Base-by-base conservation (phyloP, 2,797 vertebrate species). In the Pangasius mekongensis region DNA sequence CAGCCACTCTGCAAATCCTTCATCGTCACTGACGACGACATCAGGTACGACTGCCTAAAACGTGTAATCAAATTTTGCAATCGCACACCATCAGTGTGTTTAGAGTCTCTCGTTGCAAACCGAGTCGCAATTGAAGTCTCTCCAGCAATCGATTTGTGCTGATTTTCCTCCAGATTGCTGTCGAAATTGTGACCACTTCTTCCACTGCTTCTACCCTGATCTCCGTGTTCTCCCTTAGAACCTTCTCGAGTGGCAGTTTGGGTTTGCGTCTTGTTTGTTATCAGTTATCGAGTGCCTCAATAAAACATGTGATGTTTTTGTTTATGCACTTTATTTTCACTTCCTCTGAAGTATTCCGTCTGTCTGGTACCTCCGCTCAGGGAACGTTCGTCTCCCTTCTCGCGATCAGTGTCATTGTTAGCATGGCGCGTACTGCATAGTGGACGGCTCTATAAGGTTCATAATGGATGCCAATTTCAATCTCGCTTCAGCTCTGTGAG, bases 1-100 rank as follows among this genome's bases (percentile, higher is more conserved):
- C 98, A 99, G 47, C 98, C 98, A 0, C 97, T 97, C 83, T 99
- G 98, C 94, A 97, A 96, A 92, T 96, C 97, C 83, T 99, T 99
- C 92, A 96, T 97, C 0, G 94, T 99, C 90, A 99, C 98, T 0
- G 98, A 99, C 16, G 96, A 99, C 14, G 97, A 98, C 90, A 99
- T 99, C 90, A 94, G 97, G 98, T 98, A 73, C 27, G n/a, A 11
- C 39, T 2, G 3, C 73, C 22, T 27, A 11, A 24, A 39, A 39
- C 27, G 3, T 0, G 1, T 49, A 54, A 71, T n/a, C 18, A 10
- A 0, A 36, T 64, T 39, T 18, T 2, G 84, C 56, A n/a, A 24
- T 80, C 5, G 30, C 52, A 18, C 39, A 10, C 33, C 13, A 24
- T 3, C 60, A 83, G 39, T n/a, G 81, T 52, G 58, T 64, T 30